Evolutionary conservation across 2,888 invertebrate species (phyloP), one percentile per base, ranked within the genome.

Genomic region (Leucania comma): DNA sequence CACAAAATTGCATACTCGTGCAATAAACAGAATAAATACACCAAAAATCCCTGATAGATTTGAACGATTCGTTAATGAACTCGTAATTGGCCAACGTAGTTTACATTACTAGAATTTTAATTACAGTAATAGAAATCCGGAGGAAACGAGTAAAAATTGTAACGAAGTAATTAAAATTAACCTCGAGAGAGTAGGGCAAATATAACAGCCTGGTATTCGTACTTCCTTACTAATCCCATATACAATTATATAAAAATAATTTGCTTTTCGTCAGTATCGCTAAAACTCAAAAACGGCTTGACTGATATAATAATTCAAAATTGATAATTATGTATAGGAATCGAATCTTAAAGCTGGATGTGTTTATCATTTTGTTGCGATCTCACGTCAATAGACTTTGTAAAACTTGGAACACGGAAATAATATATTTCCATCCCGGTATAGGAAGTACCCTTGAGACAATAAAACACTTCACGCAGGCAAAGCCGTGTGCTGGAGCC

Each of bases 41-140:
- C 64, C 46, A 60, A 50, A 6, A 48, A 42, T 17, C 54, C 9
- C 24, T 67, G 46, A 62, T 51, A 54, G 46, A 29, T 10, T 29
- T 53, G 14, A 12, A 32, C 58, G 29, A 20, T 66, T 62, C 35
- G 10, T 59, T 53, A 72, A 78, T 59, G 9, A 56, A 54, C 26
- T 57, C 24, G 4, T 77, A 68, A 68, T 64, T 79, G 60, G 51
- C 32, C n/a, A 50, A 64, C 42, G 48, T 26, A 61, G 42, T 75
- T 51, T n/a, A 42, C 29, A 54, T 51, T 32, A 58, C n/a, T 35
- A 42, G 29, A 2, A 53, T 64, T 67, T 72, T 79, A 64, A 79
- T 74, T 56, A 60, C 46, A 59, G 48, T 57, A 51, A 62, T 75
- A 60, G 46, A 75, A 78, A 75, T 63, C 56, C n/a, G n/a, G 17